A percentile compares a stretch with the other conserved stretches of the same genome.
Conservation (phyloP, 2,888 invertebrate genomes). For the Capitulum mitella region DNA sequence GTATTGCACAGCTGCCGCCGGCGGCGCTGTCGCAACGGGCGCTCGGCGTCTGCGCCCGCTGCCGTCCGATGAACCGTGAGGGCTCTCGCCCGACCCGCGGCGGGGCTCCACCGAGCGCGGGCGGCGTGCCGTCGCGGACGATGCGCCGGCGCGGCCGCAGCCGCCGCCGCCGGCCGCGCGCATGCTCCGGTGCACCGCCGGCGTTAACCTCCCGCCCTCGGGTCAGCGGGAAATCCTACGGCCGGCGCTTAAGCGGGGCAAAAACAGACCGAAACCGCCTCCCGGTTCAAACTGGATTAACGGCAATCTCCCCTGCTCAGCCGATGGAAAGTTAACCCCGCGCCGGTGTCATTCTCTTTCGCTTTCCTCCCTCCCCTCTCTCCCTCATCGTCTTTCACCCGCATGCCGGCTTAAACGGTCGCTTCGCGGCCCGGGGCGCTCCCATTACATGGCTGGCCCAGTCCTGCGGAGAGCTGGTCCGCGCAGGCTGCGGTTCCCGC, state of each 20-base stretch:
- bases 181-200: too few relatives aligned
- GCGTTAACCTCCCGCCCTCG: background rate
- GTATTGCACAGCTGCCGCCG: background rate
- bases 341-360: background rate
- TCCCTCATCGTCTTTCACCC: background rate
- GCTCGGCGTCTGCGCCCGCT: background rate
- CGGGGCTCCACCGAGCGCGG: background rate
- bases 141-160: background rate
- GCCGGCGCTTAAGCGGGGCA: background rate
- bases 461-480: too few relatives aligned
- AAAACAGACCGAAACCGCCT: background rate
- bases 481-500: too few relatives aligned
- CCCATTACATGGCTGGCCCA: too few relatives aligned
- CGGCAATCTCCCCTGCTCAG: background rate
- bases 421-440: too few relatives aligned
- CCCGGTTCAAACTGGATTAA: background rate
- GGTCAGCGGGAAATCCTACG: background rate
- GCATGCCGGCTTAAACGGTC: background rate
- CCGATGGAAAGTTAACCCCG: background rate
- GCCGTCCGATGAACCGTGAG: background rate
- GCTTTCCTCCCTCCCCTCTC: background rate
- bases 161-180: background rate
- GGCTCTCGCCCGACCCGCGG: too few relatives aligned
- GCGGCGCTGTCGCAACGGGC: background rate
- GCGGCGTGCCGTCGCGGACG: background rate